Evolutionary conservation across 1,140 invertebrate genomes (phyloP).

Genomic region (Pseudomyrmex concolor): DNA sequence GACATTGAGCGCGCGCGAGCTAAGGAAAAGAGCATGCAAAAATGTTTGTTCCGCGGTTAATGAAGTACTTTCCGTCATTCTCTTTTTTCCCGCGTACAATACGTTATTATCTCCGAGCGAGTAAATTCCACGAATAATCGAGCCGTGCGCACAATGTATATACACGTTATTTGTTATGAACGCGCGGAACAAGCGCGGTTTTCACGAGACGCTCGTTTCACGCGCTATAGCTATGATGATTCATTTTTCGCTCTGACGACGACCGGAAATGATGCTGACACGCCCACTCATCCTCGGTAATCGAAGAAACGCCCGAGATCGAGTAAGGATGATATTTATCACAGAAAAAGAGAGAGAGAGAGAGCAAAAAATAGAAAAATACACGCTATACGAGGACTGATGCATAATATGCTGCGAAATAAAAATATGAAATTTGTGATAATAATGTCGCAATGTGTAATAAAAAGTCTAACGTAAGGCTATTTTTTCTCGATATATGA

Average conservation of each 20-base stretch:
- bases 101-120: conserved; percentile 39
- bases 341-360: not conserved
- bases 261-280: conserved; percentile 53
- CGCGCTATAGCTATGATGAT: conserved; percentile 7
- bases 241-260: conserved; percentile 39
- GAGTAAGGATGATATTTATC: conserved; percentile 3
- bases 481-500: not conserved
- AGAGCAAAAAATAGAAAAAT: not conserved
- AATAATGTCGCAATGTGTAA: conserved; percentile 3
- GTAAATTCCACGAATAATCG: conserved; percentile 52
- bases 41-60: conserved; percentile 38
- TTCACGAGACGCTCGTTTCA: conserved; percentile 13
- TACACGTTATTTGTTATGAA: conserved; percentile 1
- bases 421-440: conserved; percentile 5
- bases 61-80: conserved; percentile 21
- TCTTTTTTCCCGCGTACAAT: not conserved
- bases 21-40: conserved; percentile 24
- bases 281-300: conserved; percentile 32
- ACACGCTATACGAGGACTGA: not conserved
- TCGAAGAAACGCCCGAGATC: conserved; percentile 10
- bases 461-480: not conserved
- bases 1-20: conserved; percentile 39
- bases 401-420: not conserved
- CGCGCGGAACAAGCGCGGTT: not conserved
- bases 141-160: not conserved